phyloP scores from a whole-genome alignment of 2,797 vertebrate genomes.

The Agapornis canus region DNA sequence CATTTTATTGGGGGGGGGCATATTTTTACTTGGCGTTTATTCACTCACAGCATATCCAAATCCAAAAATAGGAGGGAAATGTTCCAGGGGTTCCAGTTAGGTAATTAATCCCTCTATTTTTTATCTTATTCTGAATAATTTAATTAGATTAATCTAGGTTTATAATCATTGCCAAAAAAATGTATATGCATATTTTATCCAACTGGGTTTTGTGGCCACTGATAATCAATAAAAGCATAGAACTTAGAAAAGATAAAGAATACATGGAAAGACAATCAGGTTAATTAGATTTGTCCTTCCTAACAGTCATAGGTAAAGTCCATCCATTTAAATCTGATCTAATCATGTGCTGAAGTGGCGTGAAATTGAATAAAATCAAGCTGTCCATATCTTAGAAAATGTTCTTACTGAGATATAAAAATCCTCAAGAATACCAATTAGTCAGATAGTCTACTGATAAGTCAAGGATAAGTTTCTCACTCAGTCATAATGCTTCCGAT shows the following conservation, averaged over 20 bases:
- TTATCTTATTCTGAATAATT: neutral
- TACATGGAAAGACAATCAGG: constrained; percentile 49
- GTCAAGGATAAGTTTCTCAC: constrained; percentile 41
- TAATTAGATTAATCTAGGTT: neutral
- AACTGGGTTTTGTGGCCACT: neutral
- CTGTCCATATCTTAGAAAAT: constrained; percentile 21
- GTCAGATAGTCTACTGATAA: constrained; percentile 41
- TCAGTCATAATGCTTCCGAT: neutral
- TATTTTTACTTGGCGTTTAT: neutral
- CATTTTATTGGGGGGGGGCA: neutral
- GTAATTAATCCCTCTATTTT: neutral
- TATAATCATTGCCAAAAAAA: neutral
- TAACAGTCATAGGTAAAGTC: constrained; percentile 39
- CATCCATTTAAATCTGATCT: constrained; percentile 60
- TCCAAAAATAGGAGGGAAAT: neutral
- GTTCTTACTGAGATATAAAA: constrained; percentile 45
- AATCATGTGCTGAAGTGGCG: constrained; percentile 46
- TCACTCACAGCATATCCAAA: neutral
- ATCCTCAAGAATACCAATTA: constrained; percentile 50
- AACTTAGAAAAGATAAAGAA: constrained; percentile 54
- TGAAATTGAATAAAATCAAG: constrained; percentile 57
- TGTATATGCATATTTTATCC: constrained; percentile 4
- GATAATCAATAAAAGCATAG: constrained; percentile 19
- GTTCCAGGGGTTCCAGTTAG: neutral
- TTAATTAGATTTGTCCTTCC: constrained; percentile 59